phyloP scores from a whole-genome alignment of 2,888 invertebrate species.

The Lasioglossum calceatum region DNA sequence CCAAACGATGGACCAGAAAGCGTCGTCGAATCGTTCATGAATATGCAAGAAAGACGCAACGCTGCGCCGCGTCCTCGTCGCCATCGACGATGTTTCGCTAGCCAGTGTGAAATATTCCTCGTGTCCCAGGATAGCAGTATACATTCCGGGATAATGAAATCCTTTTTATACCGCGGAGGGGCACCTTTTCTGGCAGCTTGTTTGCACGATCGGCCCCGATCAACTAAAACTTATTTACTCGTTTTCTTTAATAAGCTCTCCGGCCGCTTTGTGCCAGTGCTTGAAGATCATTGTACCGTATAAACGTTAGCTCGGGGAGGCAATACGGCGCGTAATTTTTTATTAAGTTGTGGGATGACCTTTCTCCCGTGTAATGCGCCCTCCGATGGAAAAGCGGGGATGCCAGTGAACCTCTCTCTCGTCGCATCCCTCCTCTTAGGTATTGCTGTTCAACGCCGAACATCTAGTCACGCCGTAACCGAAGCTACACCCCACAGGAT shows the following conservation, averaged over 20 bases:
- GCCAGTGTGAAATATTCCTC: neutral
- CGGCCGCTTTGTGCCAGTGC: slow-evolving; percentile 60
- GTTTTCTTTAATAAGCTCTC: slow-evolving; percentile 68
- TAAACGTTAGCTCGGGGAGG: slow-evolving; percentile 51
- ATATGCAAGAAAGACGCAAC: slow-evolving; percentile 31
- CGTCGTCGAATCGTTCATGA: slow-evolving; percentile 23
- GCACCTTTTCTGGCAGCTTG: slow-evolving; percentile 34
- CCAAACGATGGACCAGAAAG: slow-evolving; percentile 14
- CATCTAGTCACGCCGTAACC: slow-evolving; percentile 33
- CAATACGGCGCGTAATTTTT: slow-evolving; percentile 68
- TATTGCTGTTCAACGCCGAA: slow-evolving; percentile 43
- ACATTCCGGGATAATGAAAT: slow-evolving; percentile 8
- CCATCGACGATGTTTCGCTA: neutral
- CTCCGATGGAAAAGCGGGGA: slow-evolving; percentile 60
- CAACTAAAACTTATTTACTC: slow-evolving; percentile 65
- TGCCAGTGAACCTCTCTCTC: slow-evolving; percentile 69
- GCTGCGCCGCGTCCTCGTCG: neutral
- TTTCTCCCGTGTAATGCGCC: slow-evolving; percentile 68
- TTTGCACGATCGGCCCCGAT: slow-evolving; percentile 58
- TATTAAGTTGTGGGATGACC: slow-evolving; percentile 69
- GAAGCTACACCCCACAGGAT: slow-evolving; percentile 14
- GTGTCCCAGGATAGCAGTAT: neutral
- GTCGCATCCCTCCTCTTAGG: slow-evolving; percentile 55
- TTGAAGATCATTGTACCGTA: slow-evolving; percentile 69
- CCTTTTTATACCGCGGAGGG: neutral